These are phyloP conservation scores for Eucriotettix oculatus DNA, from an alignment of 2,888 invertebrate species.

Conservation along the genomic window DNA sequence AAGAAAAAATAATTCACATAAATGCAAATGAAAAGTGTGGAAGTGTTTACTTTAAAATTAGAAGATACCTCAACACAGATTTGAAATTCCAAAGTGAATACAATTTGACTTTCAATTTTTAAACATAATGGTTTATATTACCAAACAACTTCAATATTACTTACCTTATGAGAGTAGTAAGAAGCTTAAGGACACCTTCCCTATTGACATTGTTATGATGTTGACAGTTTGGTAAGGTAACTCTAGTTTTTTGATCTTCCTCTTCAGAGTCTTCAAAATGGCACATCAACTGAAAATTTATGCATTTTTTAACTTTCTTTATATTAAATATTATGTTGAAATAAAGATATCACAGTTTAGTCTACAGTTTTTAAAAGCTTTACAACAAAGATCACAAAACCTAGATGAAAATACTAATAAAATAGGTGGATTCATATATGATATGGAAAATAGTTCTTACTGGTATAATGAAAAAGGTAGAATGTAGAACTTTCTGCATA, in stretches of 20 bases:
- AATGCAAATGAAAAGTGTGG: no score
- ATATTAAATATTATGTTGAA: neutral
- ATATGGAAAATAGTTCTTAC: no score
- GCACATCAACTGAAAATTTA: neutral
- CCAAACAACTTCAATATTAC: neutral
- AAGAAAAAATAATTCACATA: neutral
- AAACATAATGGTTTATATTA: no score
- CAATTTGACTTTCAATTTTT: no score
- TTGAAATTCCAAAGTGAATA: no score
- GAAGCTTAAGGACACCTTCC: neutral
- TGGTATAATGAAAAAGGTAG: no score
- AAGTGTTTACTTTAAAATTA: no score
- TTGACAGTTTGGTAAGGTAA: neutral
- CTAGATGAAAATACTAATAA: neutral
- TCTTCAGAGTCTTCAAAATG: neutral
- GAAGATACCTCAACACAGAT: no score
- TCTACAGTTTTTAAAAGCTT: neutral
- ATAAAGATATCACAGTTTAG: neutral
- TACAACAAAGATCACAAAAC: neutral
- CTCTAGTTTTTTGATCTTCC: neutral
- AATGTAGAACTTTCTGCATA: no score
- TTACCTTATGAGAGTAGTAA: neutral
- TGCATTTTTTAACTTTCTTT: neutral
- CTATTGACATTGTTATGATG: neutral
- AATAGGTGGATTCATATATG: no score